phyloP scores from a whole-genome alignment of 1,140 invertebrate genomes.

The Andricus grossulariae region DNA sequence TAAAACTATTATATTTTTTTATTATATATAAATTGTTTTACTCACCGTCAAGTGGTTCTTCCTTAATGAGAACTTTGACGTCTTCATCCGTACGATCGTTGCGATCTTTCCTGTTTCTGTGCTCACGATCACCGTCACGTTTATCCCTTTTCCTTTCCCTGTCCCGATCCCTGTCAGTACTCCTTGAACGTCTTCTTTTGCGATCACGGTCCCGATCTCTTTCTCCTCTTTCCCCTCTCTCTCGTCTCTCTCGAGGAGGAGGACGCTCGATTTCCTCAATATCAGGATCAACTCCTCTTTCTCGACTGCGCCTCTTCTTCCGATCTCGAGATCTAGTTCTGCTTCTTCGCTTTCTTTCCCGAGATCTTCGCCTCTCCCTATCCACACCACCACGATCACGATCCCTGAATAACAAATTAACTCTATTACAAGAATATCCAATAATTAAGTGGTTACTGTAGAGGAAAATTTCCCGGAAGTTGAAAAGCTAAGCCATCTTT shows the following conservation, averaged over 20 bases:
- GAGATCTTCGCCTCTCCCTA: constrained; percentile 76
- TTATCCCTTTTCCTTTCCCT: constrained; percentile 76
- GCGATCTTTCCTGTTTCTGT: constrained; percentile 77
- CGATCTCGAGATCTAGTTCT: constrained; percentile 78
- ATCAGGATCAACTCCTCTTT: constrained; percentile 72
- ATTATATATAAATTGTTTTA: constrained; percentile 33
- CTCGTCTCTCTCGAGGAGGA: constrained; percentile 68
- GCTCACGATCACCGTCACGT: constrained; percentile 64
- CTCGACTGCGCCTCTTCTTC: constrained; percentile 75
- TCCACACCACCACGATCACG: constrained; percentile 73
- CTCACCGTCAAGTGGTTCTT: constrained; percentile 81
- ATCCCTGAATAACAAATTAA: constrained; percentile 63
- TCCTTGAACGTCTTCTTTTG: constrained; percentile 75
- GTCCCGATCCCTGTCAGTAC: constrained; percentile 75
- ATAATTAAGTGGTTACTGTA: no score
- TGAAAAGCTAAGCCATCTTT: no score
- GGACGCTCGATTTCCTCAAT: constrained; percentile 74
- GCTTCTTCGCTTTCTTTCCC: constrained; percentile 77
- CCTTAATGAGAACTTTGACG: constrained; percentile 80
- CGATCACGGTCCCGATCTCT: constrained; percentile 78
- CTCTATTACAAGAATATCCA: no score
- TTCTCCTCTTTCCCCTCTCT: constrained; percentile 71
- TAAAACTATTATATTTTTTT: no score
- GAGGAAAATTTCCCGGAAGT: no score
- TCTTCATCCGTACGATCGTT: constrained; percentile 76